These are phyloP conservation scores for Alca torda DNA, from an alignment of 2,797 vertebrate genomes.

Conservation along the genomic window DNA sequence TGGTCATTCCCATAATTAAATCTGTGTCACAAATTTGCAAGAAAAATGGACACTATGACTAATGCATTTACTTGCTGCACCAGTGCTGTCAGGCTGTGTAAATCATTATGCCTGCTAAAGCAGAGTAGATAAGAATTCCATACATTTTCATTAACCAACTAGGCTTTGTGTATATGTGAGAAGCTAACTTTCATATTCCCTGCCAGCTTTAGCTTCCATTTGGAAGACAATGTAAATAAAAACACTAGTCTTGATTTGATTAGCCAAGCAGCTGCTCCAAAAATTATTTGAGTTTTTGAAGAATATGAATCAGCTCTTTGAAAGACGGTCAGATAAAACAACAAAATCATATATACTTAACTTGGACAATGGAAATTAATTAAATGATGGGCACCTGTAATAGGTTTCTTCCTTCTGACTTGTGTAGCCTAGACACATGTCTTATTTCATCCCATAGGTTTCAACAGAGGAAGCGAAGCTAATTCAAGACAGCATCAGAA, in stretches of 20 bases:
- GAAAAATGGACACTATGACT: constrained; percentile 84
- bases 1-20: constrained; percentile 84
- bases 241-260: background rate
- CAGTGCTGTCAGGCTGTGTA: constrained; percentile 77
- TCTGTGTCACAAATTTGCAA: constrained; percentile 85
- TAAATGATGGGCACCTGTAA: background rate
- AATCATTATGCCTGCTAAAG: constrained; percentile 73
- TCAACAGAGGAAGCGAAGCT: background rate
- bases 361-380: background rate
- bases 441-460: background rate
- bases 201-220: constrained; percentile 9
- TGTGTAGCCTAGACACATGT: background rate
- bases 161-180: constrained; percentile 19
- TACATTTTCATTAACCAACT: constrained; percentile 73
- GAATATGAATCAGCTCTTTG: background rate
- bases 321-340: background rate
- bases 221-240: background rate
- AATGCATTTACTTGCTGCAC: constrained; percentile 82
- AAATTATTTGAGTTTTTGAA: background rate
- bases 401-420: background rate
- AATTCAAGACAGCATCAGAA: background rate
- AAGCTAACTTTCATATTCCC: background rate
- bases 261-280: background rate
- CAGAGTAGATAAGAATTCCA: constrained; percentile 73
- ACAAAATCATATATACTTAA: background rate